Evolutionary conservation across 92 coral and sea anemone genomes (phyloP).

Genomic region (Siderastrea radians): DNA sequence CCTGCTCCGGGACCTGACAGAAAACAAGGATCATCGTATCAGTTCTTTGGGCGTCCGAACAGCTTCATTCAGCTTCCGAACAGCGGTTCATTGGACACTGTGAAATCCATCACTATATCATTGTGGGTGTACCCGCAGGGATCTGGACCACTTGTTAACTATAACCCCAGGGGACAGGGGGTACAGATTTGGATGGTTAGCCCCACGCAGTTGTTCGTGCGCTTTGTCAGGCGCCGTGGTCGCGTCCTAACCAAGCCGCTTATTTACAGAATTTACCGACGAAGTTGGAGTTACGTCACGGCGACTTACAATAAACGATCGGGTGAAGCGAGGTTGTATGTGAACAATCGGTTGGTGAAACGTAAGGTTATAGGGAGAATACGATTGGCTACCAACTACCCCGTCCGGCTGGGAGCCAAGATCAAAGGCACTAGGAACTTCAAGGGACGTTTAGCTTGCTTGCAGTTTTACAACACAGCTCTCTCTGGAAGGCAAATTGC

Average conservation of each 20-base stretch:
- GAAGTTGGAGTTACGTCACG: constrained; percentile 76
- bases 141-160: constrained; percentile 80
- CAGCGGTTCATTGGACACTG: constrained; percentile 76
- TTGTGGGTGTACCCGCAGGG: constrained; percentile 78
- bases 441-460: constrained; percentile 82
- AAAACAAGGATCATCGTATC: constrained; percentile 71
- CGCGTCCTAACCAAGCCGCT: constrained; percentile 54
- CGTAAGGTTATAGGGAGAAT: constrained; percentile 63
- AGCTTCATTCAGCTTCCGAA: constrained; percentile 84
- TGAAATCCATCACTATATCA: constrained; percentile 70
- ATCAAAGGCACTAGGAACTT: constrained; percentile 57
- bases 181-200: constrained; percentile 81
- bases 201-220: constrained; percentile 61
- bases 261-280: constrained; percentile 50
- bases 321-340: constrained; percentile 68
- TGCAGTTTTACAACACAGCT: constrained; percentile 81
- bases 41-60: constrained; percentile 81
- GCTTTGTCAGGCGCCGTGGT: constrained; percentile 71
- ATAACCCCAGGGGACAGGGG: constrained; percentile 77
- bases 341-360: constrained; percentile 63
- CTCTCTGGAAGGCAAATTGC: constrained; percentile 64
- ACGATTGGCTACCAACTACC: constrained; percentile 78
- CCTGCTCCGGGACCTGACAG: constrained; percentile 88
- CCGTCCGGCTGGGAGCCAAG: constrained; percentile 76
- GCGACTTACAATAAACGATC: constrained; percentile 71